A percentile compares a stretch with the other conserved stretches of the same genome.
Evolutionary conservation across 1,140 invertebrate species (phyloP).

Genomic region (Centruroides sculpturatus): DNA sequence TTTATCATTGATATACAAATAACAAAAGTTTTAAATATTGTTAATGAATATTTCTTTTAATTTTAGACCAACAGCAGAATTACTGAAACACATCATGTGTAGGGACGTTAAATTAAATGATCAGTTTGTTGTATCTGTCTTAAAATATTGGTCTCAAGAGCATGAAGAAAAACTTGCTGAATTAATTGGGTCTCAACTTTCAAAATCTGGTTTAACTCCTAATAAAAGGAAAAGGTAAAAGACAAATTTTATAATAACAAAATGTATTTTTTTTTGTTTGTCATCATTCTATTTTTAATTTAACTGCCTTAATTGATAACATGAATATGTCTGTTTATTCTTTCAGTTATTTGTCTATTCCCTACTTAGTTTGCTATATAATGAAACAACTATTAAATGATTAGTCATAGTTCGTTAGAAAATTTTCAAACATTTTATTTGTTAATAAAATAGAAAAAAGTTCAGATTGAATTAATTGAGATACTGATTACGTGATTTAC

Average conservation of each 20-base stretch:
- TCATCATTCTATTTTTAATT: too few relatives aligned
- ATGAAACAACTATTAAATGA: too few relatives aligned
- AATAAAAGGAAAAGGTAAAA: slow-evolving; percentile 60
- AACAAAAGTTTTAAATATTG: slow-evolving; percentile 10
- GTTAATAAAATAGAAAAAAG: too few relatives aligned
- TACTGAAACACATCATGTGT: slow-evolving; percentile 66
- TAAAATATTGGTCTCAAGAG: slow-evolving; percentile 84
- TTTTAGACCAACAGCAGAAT: slow-evolving; percentile 59
- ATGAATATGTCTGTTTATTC: too few relatives aligned
- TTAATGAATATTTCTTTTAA: slow-evolving; percentile 20
- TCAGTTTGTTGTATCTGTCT: slow-evolving; percentile 64
- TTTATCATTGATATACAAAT: not conserved
- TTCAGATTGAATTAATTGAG: too few relatives aligned
- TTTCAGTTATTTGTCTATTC: too few relatives aligned
- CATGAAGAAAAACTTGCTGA: slow-evolving; percentile 79
- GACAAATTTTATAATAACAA: not conserved
- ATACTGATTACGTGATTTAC: too few relatives aligned
- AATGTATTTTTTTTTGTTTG: too few relatives aligned
- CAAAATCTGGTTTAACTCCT: slow-evolving; percentile 48
- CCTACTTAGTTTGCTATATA: too few relatives aligned
- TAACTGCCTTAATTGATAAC: too few relatives aligned
- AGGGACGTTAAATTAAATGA: slow-evolving; percentile 50
- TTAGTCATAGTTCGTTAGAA: too few relatives aligned
- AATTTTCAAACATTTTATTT: too few relatives aligned
- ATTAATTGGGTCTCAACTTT: slow-evolving; percentile 47